Conservation (phyloP, 35 echinoderm and acorn worm genomes). For the Stichopus chloronotus region DNA sequence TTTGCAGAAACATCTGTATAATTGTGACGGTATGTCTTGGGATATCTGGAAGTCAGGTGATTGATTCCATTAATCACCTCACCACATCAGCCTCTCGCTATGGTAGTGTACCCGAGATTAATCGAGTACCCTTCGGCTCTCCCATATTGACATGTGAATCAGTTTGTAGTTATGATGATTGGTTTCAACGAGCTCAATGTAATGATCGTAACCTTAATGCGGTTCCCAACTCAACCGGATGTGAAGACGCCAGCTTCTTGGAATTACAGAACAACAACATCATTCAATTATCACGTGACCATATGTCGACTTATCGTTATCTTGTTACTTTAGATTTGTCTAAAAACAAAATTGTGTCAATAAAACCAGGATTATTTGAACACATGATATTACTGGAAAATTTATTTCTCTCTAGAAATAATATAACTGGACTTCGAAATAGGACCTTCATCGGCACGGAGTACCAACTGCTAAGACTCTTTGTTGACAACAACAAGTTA, state of each 20-base stretch:
- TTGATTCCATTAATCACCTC: too few species aligned
- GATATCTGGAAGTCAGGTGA: too few species aligned
- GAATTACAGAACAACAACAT: constrained; percentile 3
- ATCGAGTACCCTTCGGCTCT: too few species aligned
- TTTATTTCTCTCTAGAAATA: background rate
- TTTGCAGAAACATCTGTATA: too few species aligned
- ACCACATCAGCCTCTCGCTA: too few species aligned
- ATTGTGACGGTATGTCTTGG: too few species aligned
- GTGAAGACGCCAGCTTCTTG: too few species aligned
- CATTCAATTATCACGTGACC: background rate
- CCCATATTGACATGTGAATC: too few species aligned
- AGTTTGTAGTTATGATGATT: too few species aligned
- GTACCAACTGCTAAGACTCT: background rate
- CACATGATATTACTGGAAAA: background rate
- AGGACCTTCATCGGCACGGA: background rate
- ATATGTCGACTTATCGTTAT: background rate
- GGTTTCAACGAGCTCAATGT: constrained; percentile 1
- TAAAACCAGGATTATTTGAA: background rate
- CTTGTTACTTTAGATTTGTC: background rate
- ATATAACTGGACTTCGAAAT: background rate
- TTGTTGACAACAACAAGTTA: background rate
- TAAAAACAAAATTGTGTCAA: background rate
- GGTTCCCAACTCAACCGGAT: background rate
- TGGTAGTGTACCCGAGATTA: too few species aligned
- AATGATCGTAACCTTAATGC: background rate